Evolutionary conservation across 2,113 vertebrate species (phyloP), one percentile per base, ranked within the genome.

Genomic region (Rhinolophus sinicus): DNA sequence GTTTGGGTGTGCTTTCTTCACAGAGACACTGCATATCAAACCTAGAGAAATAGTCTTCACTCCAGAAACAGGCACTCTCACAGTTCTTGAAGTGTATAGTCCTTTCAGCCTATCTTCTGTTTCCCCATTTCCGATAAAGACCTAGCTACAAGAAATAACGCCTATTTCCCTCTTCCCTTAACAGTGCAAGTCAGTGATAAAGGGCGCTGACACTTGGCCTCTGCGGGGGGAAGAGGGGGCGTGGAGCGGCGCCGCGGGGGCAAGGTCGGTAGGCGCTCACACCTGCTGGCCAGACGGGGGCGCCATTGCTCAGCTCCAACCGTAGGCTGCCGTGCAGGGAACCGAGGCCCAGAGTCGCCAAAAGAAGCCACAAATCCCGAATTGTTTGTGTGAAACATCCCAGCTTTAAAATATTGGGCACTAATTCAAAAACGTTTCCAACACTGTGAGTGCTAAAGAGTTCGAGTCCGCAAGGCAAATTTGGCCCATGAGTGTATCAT

Each of bases 71-170:
- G 0, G 33, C 18, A 30, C 35, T 67, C 33, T 80, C 69, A 82
- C 64, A 69, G 5, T 60, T 92, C 52, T 84, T 14, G 3, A 78
- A 88, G 69, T 73, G 54, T 9, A 14, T 6, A 6, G 56, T 64
- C 60, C 70, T 84, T 89, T 83, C 40, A 3, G 38, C 24, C 67
- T 47, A 1, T 30, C 65, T 77, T 67, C 69, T 58, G n/a, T 76
- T 90, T 93, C 11, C 83, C 24, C 54, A 5, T 81, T 90, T 97
- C 60, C 40, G 60, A 81, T 88, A 90, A 92, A 88, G 64, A 69
- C 47, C 30, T 70, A 54, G 26, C 80, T 65, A 75, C 24, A 47
- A 58, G 87, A 90, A 84, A 24, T 44, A 50, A 13, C 47, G 47
- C 47, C 9, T 13, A 67, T 15, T 72, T 82, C 47, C 62, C 28